Evolutionary conservation across 2,797 vertebrate genomes (phyloP), one percentile per base, ranked within the genome.

Genomic region (Melanotaenia boesemani): DNA sequence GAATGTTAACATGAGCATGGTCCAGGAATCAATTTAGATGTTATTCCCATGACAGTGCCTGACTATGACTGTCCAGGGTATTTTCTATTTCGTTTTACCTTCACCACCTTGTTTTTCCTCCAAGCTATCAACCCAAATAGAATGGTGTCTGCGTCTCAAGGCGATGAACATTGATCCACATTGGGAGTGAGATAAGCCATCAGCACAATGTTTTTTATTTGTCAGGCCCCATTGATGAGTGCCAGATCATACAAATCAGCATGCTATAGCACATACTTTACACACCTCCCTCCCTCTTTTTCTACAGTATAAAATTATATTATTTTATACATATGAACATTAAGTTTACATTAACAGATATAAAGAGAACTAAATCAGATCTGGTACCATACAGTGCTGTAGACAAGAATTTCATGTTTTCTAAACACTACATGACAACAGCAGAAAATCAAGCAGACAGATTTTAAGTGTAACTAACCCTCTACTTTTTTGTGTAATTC

Each of bases 1-100:
- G 59, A 90, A 88, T 83, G 86, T 89, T 88, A 88, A 92, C 81
- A 85, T 79, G 88, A 84, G 74, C 79, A 84, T 71, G 81, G 83
- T 85, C 84, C 80, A 89, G 81, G 83, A 92, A 93, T 90, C 90
- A 88, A 91, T 93, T 91, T 87, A 75, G 83, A 87, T 92, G 88
- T 89, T 82, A 91, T 92, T 88, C 80, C 91, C 88, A 83, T 1
- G 65, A 87, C 82, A 84, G 70, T 54, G 59, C 48, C 76, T 41
- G 48, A 70, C 72, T 75, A 85, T 76, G 81, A 80, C 83, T 70
- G 83, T 86, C 85, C 83, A 74, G 73, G 76, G 84, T 82, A 86
- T 90, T 91, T 89, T 90, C 85, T 91, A 75, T 91, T 92, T 91
- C 82, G 81, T 92, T 87, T 92, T 91, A 89, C 87, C 86, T 87